These are phyloP conservation scores for Siphonodentalium dalli DNA, from an alignment of 2,888 invertebrate genomes.

Conservation along the genomic window DNA sequence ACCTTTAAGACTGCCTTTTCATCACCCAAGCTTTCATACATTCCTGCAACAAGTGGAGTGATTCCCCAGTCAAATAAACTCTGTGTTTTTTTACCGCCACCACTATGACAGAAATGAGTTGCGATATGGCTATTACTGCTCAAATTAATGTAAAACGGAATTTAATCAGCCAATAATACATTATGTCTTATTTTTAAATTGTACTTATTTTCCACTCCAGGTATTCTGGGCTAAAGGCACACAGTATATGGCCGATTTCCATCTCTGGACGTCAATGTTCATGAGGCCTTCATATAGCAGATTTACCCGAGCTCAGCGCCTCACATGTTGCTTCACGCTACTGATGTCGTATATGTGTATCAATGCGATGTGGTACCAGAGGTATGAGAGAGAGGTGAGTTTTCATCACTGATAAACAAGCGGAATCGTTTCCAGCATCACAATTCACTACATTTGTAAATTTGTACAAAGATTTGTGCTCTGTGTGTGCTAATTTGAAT, in stretches of 20 bases:
- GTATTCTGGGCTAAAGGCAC: slow-evolving; percentile 57
- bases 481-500: not conserved
- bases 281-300: slow-evolving; percentile 59
- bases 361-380: slow-evolving; percentile 53
- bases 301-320: slow-evolving; percentile 60
- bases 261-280: slow-evolving; percentile 59
- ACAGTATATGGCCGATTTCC: slow-evolving; percentile 62
- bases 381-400: slow-evolving; percentile 36
- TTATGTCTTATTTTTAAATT: not conserved
- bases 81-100: no score
- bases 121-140: no score
- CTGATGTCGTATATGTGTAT: slow-evolving; percentile 60
- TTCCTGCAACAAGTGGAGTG: no score
- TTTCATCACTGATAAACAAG: no score
- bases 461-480: no score
- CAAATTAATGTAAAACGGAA: no score
- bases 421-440: not conserved
- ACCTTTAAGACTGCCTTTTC: no score
- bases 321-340: slow-evolving; percentile 55
- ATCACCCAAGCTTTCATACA: no score
- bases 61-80: no score
- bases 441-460: not conserved
- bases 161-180: no score
- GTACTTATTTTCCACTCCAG: slow-evolving; percentile 32
- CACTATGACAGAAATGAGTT: no score